Percentiles rank a stretch among this genome's conserved stretches.
phyloP scores from a whole-genome alignment of 2,797 vertebrate genomes.

The Passerculus sandwichensis region DNA sequence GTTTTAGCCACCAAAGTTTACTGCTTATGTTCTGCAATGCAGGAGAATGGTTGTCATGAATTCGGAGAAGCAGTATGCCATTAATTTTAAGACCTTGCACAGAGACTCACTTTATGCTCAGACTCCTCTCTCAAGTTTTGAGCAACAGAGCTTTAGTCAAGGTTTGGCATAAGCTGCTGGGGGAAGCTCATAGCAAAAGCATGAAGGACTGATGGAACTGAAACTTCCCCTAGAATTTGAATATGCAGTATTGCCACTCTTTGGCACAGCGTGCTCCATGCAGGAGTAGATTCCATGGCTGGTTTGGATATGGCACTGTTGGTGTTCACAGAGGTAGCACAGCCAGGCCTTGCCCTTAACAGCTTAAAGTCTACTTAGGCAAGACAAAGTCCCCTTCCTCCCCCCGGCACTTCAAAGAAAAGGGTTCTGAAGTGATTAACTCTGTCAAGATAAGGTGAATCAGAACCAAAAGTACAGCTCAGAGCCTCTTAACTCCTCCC shows the following conservation, averaged over 20 bases:
- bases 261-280: background rate
- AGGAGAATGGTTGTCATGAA: background rate
- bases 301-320: background rate
- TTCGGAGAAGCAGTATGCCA: background rate
- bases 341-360: background rate
- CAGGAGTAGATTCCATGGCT: background rate
- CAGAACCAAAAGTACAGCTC: background rate
- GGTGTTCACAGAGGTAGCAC: background rate
- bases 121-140: background rate
- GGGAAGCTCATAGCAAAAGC: background rate
- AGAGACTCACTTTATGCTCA: background rate
- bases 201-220: constrained; percentile 16
- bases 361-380: background rate
- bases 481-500: background rate
- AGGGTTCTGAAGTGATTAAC: background rate
- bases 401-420: background rate
- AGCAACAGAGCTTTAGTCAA: background rate
- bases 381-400: background rate
- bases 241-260: background rate
- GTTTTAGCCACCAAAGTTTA: background rate
- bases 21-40: background rate
- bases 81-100: background rate
- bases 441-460: background rate
- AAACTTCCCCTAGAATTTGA: constrained; percentile 27
- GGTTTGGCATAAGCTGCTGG: background rate